Evolutionary conservation across 2,113 vertebrate genomes (phyloP), one percentile per base, ranked within the genome.

Genomic region (Gymnocephalus cernua): DNA sequence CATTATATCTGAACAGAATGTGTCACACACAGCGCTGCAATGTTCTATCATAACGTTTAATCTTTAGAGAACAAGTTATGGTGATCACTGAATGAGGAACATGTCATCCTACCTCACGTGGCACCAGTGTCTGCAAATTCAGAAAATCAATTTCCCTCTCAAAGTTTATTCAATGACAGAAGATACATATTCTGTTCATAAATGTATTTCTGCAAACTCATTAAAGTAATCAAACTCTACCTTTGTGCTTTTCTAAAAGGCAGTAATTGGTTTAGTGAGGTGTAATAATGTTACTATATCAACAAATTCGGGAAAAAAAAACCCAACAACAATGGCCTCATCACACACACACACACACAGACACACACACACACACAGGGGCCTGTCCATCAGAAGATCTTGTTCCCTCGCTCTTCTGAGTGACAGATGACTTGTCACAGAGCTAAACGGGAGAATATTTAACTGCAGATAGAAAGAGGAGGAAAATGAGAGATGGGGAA

Each of bases 361-460:
- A 78, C 65, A 65, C 53, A 77, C 35, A 65, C 15, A 74, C 59
- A 71, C 14, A 56, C 38, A 59, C 13, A 21, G 68, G 73, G 45
- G 56, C 72, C 72, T 81, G 82, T 92, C 91, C 41, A 68, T 92
- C 91, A 88, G 83, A 59, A 58, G 67, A 72, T 61, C 80, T 73
- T 47, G 53, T 70, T 90, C 86, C 88, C 86, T 80, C 64, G 71
- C 89, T 84, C 83, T 75, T 88, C 91, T 80, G 90, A 94, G 85
- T 94, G 93, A 95, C 92, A 93, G 90, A 94, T 92, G 92, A 92
- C 93, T 90, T 93, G 90, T 94, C 92, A 92, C 77, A 75, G 88
- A 90, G 82, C 89, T 91, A 93, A 93, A 90, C 69, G 80, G 80
- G 86, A 90, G 89, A 90, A 94, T 92, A 88, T 93, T 95, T 91